Evolutionary conservation across 2,797 vertebrate species (phyloP).

Genomic region (Enteromius paludinosus): DNA sequence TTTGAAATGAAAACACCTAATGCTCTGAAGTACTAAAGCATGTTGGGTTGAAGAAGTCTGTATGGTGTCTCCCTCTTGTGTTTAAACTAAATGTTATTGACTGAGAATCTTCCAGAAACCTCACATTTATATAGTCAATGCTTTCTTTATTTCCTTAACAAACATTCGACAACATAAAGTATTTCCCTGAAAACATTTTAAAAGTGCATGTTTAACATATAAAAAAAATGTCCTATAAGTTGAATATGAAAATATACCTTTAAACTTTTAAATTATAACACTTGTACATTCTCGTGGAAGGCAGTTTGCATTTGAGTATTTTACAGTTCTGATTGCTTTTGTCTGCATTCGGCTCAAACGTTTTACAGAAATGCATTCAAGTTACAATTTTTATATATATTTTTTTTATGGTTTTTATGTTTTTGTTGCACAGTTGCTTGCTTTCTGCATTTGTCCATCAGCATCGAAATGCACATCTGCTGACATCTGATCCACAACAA

Average conservation of each 20-base stretch:
- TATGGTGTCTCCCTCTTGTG: conserved; percentile 34
- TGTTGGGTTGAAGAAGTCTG: background rate
- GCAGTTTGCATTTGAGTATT: background rate
- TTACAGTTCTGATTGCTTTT: conserved; percentile 1
- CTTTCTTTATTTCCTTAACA: background rate
- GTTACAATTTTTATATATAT: background rate
- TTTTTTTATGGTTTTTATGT: background rate
- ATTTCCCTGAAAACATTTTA: background rate
- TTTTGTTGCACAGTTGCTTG: background rate
- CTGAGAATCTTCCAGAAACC: background rate
- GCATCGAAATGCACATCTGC: background rate
- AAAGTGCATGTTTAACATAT: conserved; percentile 2
- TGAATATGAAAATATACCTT: conserved; percentile 19
- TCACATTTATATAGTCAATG: background rate
- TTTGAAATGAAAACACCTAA: background rate
- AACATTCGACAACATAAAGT: background rate
- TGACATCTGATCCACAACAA: background rate
- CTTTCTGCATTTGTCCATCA: background rate
- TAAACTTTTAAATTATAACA: background rate
- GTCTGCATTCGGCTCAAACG: no score
- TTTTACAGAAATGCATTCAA: conserved; percentile 11
- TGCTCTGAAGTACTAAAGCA: background rate
- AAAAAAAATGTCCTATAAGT: background rate
- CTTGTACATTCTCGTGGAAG: background rate
- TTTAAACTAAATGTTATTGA: background rate